Evolutionary conservation across 2,113 vertebrate species (phyloP), one percentile per base, ranked within the genome.

Genomic region (Vulpes ferrilata): DNA sequence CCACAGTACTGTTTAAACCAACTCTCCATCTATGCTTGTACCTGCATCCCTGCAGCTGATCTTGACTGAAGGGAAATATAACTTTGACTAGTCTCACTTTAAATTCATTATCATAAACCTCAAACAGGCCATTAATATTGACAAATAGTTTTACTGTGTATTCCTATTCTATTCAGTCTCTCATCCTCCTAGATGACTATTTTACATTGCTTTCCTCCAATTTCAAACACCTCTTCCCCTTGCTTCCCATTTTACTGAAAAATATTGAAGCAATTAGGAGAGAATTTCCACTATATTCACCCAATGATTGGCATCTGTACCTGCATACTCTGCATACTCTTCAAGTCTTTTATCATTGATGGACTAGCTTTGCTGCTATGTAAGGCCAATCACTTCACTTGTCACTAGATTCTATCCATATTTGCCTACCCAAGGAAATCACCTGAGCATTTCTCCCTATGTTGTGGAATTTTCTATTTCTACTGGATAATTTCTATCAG

Each of bases 381-480:
- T 82, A 97, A 91, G 59, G 23, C 30, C 51, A 67, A 22, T 93
- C 48, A 79, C 1, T 71, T 93, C 27, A 76, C 43, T 15, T 65
- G 23, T 95, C 8, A 82, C 5, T 78, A 55, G 10, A 53, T 88
- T 17, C 27, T 76, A 53, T 90, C 25, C 23, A 9, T 82, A 22
- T 67, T 93, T 89, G 20, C 22, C n/a, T 87, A 69, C 22, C 48
- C 20, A 74, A 57, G n/a, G 55, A 69, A 27, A 35, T 76, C 32
- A 92, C 60, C 32, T 55, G 17, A 90, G 20, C 1, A 32, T 30
- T 92, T 67, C 11, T 90, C 32, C 25, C 20, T 79, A 8, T 92
- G 38, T 94, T 32, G 73, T 88, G 55, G 53, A 83, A 86, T 59
- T 93, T 85, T 84, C n/a, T 85, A 32, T 85, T 80, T 53, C 53